phyloP scores from a whole-genome alignment of 2,888 invertebrate species.

The Nemapogon koenigi region DNA sequence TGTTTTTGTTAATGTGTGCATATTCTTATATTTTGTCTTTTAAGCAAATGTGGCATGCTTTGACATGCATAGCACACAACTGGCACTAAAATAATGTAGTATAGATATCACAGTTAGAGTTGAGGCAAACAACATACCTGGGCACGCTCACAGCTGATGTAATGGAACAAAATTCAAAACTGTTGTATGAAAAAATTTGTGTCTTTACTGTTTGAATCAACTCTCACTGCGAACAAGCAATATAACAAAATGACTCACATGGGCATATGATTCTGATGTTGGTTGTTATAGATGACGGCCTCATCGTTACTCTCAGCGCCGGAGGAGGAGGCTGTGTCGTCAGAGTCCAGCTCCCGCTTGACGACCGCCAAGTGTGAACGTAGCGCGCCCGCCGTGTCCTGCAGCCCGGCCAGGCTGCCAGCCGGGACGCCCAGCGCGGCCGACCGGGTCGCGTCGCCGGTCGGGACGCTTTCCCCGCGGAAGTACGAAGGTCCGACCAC shows the following conservation, averaged over 20 bases:
- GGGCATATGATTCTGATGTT: constrained; percentile 75
- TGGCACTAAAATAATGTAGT: too few relatives aligned
- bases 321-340: constrained; percentile 92
- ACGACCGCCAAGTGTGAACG: constrained; percentile 76
- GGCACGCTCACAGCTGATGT: too few relatives aligned
- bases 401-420: constrained; percentile 74
- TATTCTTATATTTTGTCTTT: too few relatives aligned
- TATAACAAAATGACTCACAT: constrained; percentile 82
- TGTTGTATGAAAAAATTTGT: too few relatives aligned
- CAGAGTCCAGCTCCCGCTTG: constrained; percentile 84
- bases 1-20: too few relatives aligned
- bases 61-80: too few relatives aligned
- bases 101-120: too few relatives aligned
- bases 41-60: too few relatives aligned
- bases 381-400: constrained; percentile 75
- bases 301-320: constrained; percentile 96
- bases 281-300: constrained; percentile 78
- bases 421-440: constrained; percentile 63
- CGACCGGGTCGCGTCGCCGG: constrained; percentile 77
- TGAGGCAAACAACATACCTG: too few relatives aligned
- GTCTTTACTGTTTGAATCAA: too few relatives aligned
- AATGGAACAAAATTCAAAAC: too few relatives aligned
- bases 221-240: too few relatives aligned
- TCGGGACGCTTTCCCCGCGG: constrained; percentile 68
- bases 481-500: constrained; percentile 46